Percentiles rank a stretch among this genome's conserved stretches.
phyloP scores from a whole-genome alignment of 2,113 vertebrate species.

The Odontophorus gujanensis region DNA sequence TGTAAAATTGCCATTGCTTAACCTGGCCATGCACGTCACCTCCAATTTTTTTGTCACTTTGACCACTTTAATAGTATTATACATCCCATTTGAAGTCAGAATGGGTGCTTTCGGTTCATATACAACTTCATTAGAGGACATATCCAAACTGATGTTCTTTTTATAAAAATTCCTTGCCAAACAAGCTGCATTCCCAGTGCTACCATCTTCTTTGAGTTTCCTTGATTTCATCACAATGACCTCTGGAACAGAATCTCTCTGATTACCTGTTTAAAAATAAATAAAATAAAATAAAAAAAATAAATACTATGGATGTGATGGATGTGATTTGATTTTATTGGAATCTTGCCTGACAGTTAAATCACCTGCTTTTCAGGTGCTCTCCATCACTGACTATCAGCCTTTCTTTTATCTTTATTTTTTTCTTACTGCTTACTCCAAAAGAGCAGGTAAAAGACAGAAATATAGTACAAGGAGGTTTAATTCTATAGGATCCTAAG shows the following conservation, averaged over 20 bases:
- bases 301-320: no score
- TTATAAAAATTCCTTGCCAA: conserved; percentile 66
- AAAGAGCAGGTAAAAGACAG: background rate
- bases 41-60: background rate
- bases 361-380: no score
- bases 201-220: background rate
- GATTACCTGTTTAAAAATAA: background rate
- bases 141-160: conserved; percentile 8
- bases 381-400: no score
- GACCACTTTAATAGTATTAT: conserved; percentile 14
- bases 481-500: background rate
- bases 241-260: background rate
- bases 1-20: rapidly evolving
- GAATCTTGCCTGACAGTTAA: no score
- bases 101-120: background rate
- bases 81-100: conserved; percentile 37
- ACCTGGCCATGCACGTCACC: rapidly evolving
- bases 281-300: no score
- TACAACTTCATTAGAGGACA: background rate
- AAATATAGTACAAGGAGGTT: background rate
- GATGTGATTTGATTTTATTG: no score
- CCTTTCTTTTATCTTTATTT: background rate
- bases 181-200: conserved; percentile 38
- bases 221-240: conserved; percentile 67
- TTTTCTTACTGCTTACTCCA: background rate